Evolutionary conservation across 2,797 vertebrate genomes (phyloP).

Genomic region (Chelmon rostratus): DNA sequence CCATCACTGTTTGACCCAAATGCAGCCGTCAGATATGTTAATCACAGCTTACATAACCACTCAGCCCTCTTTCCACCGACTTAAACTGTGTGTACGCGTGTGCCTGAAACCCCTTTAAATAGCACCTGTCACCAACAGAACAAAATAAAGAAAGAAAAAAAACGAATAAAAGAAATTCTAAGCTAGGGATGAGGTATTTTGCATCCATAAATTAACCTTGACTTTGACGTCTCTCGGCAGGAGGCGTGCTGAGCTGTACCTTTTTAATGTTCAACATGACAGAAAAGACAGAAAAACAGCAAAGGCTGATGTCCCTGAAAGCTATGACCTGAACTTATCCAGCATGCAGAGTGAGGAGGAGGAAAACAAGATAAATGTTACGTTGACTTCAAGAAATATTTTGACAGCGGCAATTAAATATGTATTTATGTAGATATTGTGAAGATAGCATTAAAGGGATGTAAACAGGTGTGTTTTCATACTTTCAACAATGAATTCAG

Average conservation of each 20-base stretch:
- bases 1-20: conserved; percentile 86
- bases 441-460: conserved; percentile 18
- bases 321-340: conserved; percentile 63
- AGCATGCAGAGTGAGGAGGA: conserved; percentile 39
- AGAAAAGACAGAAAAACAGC: conserved; percentile 52
- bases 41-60: conserved; percentile 84
- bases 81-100: conserved; percentile 48
- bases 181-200: conserved; percentile 61
- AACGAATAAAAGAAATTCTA: conserved; percentile 39
- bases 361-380: conserved; percentile 53
- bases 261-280: conserved; percentile 78
- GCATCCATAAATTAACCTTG: conserved; percentile 74
- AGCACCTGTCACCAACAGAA: conserved; percentile 67
- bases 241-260: conserved; percentile 53
- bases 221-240: conserved; percentile 61
- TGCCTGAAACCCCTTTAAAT: conserved; percentile 64
- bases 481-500: conserved; percentile 2
- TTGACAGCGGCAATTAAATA: conserved; percentile 63
- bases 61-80: conserved; percentile 57
- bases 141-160: conserved; percentile 41
- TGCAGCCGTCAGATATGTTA: conserved; percentile 85
- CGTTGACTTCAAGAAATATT: conserved; percentile 55
- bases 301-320: conserved; percentile 69
- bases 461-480: conserved; percentile 41
- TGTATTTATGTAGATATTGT: conserved; percentile 68